phyloP scores from a whole-genome alignment of 64 coral and sea anemone genomes.

The Astreopora myriophthalma region DNA sequence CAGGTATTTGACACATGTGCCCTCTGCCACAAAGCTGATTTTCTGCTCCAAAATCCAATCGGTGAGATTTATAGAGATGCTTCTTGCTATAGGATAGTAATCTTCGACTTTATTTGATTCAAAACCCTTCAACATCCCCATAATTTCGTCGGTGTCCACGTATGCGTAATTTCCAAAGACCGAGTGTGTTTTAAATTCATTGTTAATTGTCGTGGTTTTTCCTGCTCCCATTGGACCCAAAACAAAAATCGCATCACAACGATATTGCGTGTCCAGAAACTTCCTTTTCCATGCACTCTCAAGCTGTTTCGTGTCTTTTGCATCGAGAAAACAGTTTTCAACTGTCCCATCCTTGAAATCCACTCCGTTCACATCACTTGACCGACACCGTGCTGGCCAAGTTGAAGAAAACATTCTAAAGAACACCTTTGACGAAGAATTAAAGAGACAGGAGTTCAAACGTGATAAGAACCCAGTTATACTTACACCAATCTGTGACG shows the following conservation, averaged over 20 bases:
- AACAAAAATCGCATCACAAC: constrained; percentile 92
- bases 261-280: constrained; percentile 77
- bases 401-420: neutral
- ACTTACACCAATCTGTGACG: neutral
- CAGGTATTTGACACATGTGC: constrained; percentile 91
- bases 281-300: constrained; percentile 90
- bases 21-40: constrained; percentile 97
- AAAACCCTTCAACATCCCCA: constrained; percentile 92
- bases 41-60: constrained; percentile 98
- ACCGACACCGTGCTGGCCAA: neutral
- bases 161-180: constrained; percentile 87
- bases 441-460: neutral
- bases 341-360: neutral
- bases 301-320: constrained; percentile 58
- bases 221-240: constrained; percentile 98
- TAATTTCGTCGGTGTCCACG: constrained; percentile 97
- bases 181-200: constrained; percentile 84
- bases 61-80: constrained; percentile 92
- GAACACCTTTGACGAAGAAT: neutral
- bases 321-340: neutral
- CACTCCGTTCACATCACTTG: constrained; percentile 15
- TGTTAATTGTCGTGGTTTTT: constrained; percentile 92
- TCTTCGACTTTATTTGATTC: constrained; percentile 88
- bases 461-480: neutral
- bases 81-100: constrained; percentile 94